Evolutionary conservation across 2,888 invertebrate genomes (phyloP).

Genomic region (Agrochola macilenta): DNA sequence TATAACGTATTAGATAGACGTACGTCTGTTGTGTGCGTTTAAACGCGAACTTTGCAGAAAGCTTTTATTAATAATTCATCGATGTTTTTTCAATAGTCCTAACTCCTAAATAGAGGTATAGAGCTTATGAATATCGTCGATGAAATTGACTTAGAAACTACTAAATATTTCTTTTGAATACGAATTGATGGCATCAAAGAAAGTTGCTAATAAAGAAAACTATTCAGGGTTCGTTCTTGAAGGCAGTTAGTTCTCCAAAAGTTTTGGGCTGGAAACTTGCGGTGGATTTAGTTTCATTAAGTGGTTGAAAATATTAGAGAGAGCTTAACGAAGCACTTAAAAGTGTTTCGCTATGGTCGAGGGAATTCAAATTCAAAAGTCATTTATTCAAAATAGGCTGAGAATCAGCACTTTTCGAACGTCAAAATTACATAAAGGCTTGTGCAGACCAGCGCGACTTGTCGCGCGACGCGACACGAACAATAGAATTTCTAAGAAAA

Average conservation of each 20-base stretch:
- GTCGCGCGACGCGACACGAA: too few relatives aligned
- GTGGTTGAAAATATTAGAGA: constrained; percentile 12
- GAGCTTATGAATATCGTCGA: constrained; percentile 25
- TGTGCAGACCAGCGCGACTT: too few relatives aligned
- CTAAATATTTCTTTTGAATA: constrained; percentile 34
- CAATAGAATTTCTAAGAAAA: too few relatives aligned
- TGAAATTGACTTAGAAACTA: constrained; percentile 28
- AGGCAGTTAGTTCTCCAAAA: constrained; percentile 16
- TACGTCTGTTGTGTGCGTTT: constrained; percentile 39
- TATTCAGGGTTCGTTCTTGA: constrained; percentile 25
- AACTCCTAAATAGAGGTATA: constrained; percentile 7
- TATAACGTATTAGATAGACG: constrained; percentile 40
- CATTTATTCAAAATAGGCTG: too few relatives aligned
- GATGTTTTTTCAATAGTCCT: constrained; percentile 21
- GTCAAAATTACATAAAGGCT: too few relatives aligned
- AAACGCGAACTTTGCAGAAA: constrained; percentile 43
- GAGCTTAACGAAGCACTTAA: neutral
- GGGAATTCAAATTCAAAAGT: neutral
- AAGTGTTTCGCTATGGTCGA: constrained; percentile 6
- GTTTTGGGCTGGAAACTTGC: constrained; percentile 21
- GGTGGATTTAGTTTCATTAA: constrained; percentile 25
- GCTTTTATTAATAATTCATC: constrained; percentile 43
- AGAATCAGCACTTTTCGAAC: too few relatives aligned
- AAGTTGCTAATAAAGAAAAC: constrained; percentile 22
- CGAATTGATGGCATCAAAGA: constrained; percentile 28